Base-by-base conservation (phyloP, 1,140 invertebrate genomes). In the Rhopalosiphum padi region DNA sequence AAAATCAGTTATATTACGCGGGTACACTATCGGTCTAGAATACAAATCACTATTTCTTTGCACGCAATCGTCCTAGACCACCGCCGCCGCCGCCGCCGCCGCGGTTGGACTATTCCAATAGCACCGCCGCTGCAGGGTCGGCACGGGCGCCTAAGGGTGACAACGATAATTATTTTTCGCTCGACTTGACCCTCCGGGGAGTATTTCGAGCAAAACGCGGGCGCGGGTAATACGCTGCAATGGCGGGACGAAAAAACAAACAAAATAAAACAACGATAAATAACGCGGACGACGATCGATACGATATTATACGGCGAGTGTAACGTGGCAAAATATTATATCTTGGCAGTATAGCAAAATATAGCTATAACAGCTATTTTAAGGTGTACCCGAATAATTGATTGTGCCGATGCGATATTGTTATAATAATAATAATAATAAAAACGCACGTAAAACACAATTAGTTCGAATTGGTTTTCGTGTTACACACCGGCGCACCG, bases 151-250 rank as follows among this genome's bases (percentile, higher is more conserved):
- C 48, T 37, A 41, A 89, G 48, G 51, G 48, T 89, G 88, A 89
- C 88, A 89, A 89, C 51, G 48, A 89, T 89, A 89, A 89, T 89
- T 89, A 89, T 89, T 89, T 60, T 89, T 89, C 88, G 51, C 35
- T 89, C 15, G 35, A 89, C 22, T 89, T 55, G 48, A 89, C 88
- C 48, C 88, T 89, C 48, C 4, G 88, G 88, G 88, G 48, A 55
- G 88, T 89, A 89, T 37, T 89, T 23, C 48, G 87, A 53, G 21
- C 22, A 46, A n/a, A 41, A 55, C 35, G n/a, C n/a, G 8, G 46
- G 48, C 8, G 60, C 60, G 51, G 88, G n/a, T 55, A 55, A 89
- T 53, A 87, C 18, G 30, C 5, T n/a, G 60, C 60, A 77, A n/a
- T 7, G 60, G n/a, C 30, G 5, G 43, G 8, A 48, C n/a, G 43